Conservation (phyloP, 2,888 invertebrate species). For the Campopleginae sp. region DNA sequence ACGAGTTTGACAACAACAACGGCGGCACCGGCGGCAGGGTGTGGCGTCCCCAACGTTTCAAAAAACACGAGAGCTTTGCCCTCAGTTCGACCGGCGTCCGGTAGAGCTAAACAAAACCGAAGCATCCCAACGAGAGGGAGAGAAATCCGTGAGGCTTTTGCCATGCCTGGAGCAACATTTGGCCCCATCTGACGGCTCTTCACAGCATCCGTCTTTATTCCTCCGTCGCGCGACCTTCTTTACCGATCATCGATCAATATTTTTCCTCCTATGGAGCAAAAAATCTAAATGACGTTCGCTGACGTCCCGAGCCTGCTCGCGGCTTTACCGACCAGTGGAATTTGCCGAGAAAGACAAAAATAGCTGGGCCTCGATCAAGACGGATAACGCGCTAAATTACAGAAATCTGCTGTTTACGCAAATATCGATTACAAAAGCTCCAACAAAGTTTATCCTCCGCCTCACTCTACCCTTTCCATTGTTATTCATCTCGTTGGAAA, state of each 20-base stretch:
- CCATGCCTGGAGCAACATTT: conserved; percentile 6
- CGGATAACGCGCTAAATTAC: not conserved
- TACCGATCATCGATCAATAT: conserved; percentile 53
- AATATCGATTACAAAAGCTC: conserved; percentile 20
- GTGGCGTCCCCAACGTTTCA: conserved; percentile 77
- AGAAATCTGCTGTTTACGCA: conserved; percentile 34
- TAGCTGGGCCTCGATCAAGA: conserved; percentile 12
- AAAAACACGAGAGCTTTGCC: conserved; percentile 70
- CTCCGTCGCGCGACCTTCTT: conserved; percentile 31
- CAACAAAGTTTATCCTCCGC: not conserved
- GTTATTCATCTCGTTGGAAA: not conserved
- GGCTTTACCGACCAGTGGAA: conserved; percentile 55
- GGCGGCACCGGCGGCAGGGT: conserved; percentile 74
- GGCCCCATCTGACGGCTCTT: conserved; percentile 72
- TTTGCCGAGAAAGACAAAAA: not conserved
- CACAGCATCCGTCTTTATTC: not conserved
- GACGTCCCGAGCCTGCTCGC: too few species aligned
- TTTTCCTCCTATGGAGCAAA: too few species aligned
- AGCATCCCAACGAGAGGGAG: not conserved
- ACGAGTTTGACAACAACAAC: conserved; percentile 56
- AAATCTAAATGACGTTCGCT: too few species aligned
- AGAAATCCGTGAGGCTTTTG: not conserved
- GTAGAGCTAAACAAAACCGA: conserved; percentile 62
- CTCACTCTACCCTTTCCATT: too few species aligned
- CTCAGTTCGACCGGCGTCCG: conserved; percentile 74